phyloP scores from a whole-genome alignment of 2,797 vertebrate genomes.

The Odontamblyopus rebecca region DNA sequence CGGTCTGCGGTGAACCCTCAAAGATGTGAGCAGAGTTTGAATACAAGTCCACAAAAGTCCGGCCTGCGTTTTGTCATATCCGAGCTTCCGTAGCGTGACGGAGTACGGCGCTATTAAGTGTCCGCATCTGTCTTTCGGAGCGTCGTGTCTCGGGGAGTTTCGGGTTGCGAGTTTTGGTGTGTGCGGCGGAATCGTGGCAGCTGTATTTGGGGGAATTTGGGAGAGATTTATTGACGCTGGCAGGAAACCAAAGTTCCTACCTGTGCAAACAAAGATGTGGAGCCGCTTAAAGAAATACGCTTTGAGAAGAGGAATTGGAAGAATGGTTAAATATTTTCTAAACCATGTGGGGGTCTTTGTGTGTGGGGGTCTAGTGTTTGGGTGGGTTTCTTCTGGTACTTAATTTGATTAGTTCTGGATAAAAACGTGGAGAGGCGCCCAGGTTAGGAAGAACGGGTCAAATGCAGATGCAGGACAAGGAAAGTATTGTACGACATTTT shows the following conservation, averaged over 20 bases:
- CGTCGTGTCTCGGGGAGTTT: not conserved
- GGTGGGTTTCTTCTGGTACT: not conserved
- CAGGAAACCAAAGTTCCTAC: not conserved
- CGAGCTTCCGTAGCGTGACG: slow-evolving; percentile 12
- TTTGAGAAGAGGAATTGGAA: not conserved
- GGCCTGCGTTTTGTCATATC: slow-evolving; percentile 13
- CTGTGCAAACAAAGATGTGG: slow-evolving; percentile 4
- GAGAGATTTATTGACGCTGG: slow-evolving; percentile 6
- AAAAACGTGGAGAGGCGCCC: too few relatives aligned
- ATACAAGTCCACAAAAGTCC: not conserved
- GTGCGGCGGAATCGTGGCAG: not conserved
- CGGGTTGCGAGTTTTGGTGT: slow-evolving; percentile 8
- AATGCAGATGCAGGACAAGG: too few relatives aligned
- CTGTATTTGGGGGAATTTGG: slow-evolving; percentile 12
- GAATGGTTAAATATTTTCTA: not conserved
- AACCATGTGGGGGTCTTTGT: not conserved
- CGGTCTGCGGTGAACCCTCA: slow-evolving; percentile 1
- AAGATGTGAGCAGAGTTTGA: slow-evolving; percentile 3
- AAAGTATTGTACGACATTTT: too few relatives aligned
- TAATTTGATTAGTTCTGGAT: too few relatives aligned
- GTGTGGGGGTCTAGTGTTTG: not conserved
- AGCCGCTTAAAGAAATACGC: not conserved
- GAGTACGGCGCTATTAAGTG: slow-evolving; percentile 9
- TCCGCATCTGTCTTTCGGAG: slow-evolving; percentile 7
- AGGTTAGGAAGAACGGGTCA: too few relatives aligned